phyloP scores from a whole-genome alignment of 2,113 vertebrate species.

The Rhea pennata region DNA sequence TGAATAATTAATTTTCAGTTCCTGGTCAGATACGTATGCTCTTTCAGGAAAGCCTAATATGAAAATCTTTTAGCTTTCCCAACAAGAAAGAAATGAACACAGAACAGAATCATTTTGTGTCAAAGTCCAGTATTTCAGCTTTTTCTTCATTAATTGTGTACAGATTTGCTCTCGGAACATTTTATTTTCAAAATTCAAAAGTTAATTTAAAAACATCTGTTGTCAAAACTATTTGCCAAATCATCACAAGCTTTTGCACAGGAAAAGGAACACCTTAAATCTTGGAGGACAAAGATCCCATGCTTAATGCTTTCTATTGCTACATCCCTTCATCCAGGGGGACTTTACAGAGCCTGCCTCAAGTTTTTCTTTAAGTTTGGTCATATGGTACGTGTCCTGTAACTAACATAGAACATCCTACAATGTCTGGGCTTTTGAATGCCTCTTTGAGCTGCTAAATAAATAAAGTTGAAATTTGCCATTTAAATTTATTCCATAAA shows the following conservation, averaged over 20 bases:
- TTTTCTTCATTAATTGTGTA: neutral
- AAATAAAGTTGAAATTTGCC: neutral
- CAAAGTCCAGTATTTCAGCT: neutral
- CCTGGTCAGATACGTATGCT: neutral
- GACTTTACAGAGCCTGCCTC: neutral
- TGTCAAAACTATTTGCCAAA: neutral
- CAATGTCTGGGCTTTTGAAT: neutral
- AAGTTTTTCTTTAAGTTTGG: neutral
- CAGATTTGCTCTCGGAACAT: neutral
- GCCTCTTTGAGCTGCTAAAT: fast-evolving
- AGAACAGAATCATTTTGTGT: neutral
- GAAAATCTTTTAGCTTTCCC: neutral
- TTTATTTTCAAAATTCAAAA: neutral
- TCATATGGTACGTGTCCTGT: neutral
- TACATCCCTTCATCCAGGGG: neutral
- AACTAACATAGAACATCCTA: neutral
- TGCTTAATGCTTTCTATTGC: neutral
- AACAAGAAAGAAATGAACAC: neutral
- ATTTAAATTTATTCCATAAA: neutral
- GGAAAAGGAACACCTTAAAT: neutral
- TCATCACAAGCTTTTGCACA: neutral
- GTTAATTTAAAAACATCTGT: neutral
- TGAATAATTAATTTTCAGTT: neutral
- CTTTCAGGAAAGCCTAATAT: neutral
- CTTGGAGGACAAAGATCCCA: neutral